Percentiles rank a stretch among this genome's conserved stretches.
Conservation (phyloP, 2,888 invertebrate species). For the Mesochorus sp. region DNA sequence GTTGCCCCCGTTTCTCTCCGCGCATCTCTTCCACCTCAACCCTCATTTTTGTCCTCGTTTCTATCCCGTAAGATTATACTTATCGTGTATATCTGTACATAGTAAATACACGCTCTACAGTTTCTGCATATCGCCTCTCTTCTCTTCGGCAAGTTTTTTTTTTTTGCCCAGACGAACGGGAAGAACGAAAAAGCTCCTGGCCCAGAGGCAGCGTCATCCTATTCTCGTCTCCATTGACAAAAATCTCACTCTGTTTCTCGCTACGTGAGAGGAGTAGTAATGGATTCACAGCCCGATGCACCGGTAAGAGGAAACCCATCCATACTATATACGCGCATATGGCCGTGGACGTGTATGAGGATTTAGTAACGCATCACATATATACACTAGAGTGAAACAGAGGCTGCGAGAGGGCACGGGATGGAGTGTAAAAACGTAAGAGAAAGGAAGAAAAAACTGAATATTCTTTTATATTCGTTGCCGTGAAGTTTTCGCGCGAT, state of each 20-base stretch:
- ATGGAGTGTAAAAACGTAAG: slow-evolving; percentile 36
- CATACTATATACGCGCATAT: background rate
- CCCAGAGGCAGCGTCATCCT: background rate
- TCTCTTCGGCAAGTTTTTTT: background rate
- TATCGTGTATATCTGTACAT: background rate
- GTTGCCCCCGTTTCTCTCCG: slow-evolving; percentile 8
- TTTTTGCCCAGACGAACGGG: background rate
- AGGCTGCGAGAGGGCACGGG: slow-evolving; percentile 31
- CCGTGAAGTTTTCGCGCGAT: slow-evolving; percentile 2
- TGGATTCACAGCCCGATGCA: slow-evolving; percentile 48
- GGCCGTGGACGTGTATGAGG: background rate
- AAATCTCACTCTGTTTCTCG: slow-evolving; percentile 43
- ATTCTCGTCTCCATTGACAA: slow-evolving; percentile 50
- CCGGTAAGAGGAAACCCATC: slow-evolving; percentile 4
- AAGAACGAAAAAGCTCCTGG: slow-evolving; percentile 15
- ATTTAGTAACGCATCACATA: background rate
- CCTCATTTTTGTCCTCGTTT: slow-evolving; percentile 35
- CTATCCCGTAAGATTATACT: background rate
- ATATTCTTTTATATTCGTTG: slow-evolving; percentile 46
- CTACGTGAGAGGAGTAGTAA: slow-evolving; percentile 52
- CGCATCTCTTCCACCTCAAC: background rate
- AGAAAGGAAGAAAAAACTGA: slow-evolving; percentile 29
- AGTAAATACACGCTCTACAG: background rate
- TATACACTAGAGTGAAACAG: background rate
- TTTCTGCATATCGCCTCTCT: background rate